Evolutionary conservation across 2,888 invertebrate genomes (phyloP), one percentile per base, ranked within the genome.

Genomic region (Melinaea menophilus): DNA sequence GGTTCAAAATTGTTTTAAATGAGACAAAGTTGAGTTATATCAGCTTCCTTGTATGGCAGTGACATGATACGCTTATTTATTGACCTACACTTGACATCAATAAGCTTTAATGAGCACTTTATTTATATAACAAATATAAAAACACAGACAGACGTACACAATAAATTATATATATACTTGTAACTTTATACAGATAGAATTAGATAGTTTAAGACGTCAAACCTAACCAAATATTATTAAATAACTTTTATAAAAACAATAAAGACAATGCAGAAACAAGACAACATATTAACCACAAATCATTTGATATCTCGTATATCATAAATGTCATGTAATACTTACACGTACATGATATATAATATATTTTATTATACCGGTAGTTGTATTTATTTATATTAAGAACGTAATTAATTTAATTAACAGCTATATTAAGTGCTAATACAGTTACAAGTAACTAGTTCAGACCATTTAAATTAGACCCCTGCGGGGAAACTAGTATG

Each of bases 401-500:
- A 41, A 1, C 9, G 3, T 41, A 7, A 41, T 41, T 41, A 41
- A 41, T 67, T 51, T 62, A 56, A 64, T 62, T 62, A 62, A 64
- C 64, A 9, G 1, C 41, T 41, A 5, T 37, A 37, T 37, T 37
- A 37, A 37, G 37, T 37, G 59, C 55, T 56, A 22, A 22, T 58
- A 48, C 62, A 59, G 55, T 55, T n/a, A 9, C 51, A 48, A 54
- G 45, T 48, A 13, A 59, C 41, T 41, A 9, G 9, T 41, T 48
- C 37, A 46, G 62, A 55, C 48, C 41, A 60, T 57, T 64, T 37
- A 61, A 61, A 62, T 58, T 48, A 55, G 65, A 60, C 62, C 62
- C 67, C 67, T 48, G 67, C 62, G 62, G 67, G 64, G 64, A 61
- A 41, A 59, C 54, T 56, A 62, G 62, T 59, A 57, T 1, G 45